phyloP scores from a whole-genome alignment of 2,888 invertebrate species.

The Leucophenga montana region DNA sequence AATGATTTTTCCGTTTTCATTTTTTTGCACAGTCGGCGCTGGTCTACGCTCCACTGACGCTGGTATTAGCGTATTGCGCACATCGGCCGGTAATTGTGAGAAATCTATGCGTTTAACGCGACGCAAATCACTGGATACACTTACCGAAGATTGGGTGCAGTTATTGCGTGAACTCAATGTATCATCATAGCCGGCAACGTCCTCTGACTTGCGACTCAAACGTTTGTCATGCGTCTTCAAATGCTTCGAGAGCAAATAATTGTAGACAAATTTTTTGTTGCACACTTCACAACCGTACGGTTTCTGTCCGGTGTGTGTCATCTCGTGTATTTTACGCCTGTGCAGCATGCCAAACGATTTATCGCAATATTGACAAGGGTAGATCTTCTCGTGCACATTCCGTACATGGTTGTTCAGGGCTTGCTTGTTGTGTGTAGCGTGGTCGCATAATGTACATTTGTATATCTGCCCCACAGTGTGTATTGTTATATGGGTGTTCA shows the following conservation, averaged over 20 bases:
- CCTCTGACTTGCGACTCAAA: too few relatives aligned
- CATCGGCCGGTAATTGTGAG: too few relatives aligned
- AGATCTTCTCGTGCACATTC: constrained; percentile 56
- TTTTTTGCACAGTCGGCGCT: not conserved
- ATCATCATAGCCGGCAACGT: too few relatives aligned
- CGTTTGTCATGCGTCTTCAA: too few relatives aligned
- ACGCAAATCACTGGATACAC: too few relatives aligned
- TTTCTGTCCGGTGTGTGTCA: constrained; percentile 62
- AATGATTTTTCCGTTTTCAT: not conserved
- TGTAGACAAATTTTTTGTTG: constrained; percentile 53
- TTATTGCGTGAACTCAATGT: too few relatives aligned
- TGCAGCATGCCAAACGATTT: constrained; percentile 56
- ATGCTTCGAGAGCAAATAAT: too few relatives aligned
- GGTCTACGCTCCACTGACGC: too few relatives aligned
- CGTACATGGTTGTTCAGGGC: constrained; percentile 52
- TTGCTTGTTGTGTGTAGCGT: constrained; percentile 52
- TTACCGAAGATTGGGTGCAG: too few relatives aligned
- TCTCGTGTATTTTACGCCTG: constrained; percentile 59
- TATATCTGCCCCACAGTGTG: constrained; percentile 55
- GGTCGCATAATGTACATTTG: constrained; percentile 50
- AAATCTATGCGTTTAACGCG: too few relatives aligned
- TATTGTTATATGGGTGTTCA: constrained; percentile 55
- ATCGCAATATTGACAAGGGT: constrained; percentile 52
- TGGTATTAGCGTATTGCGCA: too few relatives aligned
- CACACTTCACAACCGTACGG: constrained; percentile 54